phyloP scores from a whole-genome alignment of 2,797 vertebrate species.

The Pelodytes ibericus region DNA sequence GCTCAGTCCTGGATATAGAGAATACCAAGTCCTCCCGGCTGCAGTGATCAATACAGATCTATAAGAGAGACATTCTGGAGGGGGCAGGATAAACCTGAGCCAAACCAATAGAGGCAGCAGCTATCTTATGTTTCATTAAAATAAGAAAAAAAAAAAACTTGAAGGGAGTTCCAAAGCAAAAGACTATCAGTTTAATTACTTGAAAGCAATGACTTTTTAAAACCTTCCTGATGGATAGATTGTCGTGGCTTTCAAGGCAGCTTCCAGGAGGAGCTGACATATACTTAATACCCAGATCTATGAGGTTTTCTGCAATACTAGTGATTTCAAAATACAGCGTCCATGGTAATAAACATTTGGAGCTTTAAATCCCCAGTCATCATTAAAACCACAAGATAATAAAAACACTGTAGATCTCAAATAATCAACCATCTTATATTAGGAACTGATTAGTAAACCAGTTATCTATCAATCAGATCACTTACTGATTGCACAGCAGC shows the following conservation, averaged over 20 bases:
- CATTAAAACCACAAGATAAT: no score
- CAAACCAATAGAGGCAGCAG: conserved; percentile 40
- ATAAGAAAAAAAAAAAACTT: conserved; percentile 31
- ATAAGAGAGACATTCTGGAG: conserved; percentile 30
- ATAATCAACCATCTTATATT: no score
- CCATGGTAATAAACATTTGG: neutral
- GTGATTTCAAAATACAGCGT: neutral
- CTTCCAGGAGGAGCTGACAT: conserved; percentile 48
- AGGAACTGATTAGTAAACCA: no score
- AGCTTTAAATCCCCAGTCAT: no score
- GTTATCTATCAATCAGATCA: no score
- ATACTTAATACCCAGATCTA: conserved; percentile 18
- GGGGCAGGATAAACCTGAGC: conserved; percentile 34
- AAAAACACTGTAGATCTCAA: no score
- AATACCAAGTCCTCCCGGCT: conserved; percentile 7
- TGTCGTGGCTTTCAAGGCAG: conserved; percentile 11
- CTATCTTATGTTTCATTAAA: conserved; percentile 37
- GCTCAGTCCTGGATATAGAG: conserved; percentile 14
- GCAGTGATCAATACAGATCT: conserved; percentile 44
- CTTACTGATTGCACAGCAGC: no score
- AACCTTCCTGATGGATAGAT: conserved; percentile 42
- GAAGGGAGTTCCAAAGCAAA: conserved; percentile 37
- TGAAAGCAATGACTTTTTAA: conserved; percentile 52
- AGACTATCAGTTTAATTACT: conserved; percentile 52
- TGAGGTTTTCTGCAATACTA: neutral